These are phyloP conservation scores for Halesus radiatus DNA, from an alignment of 1,140 invertebrate species.

Conservation along the genomic window DNA sequence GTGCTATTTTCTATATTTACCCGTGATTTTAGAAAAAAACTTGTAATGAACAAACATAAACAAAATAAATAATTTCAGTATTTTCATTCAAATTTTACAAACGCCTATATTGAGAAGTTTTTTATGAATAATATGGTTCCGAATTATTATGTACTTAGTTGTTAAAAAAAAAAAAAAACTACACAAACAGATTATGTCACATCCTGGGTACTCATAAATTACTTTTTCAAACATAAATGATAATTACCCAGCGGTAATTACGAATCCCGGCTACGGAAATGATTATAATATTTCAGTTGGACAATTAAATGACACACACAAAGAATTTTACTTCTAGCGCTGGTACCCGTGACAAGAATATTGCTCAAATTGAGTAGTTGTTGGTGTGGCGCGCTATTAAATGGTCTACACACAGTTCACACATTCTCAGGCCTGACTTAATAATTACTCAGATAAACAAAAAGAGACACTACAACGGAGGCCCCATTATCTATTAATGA, in stretches of 20 bases:
- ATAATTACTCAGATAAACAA: no score
- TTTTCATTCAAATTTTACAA: no score
- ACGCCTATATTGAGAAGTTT: no score
- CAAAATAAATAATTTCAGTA: no score
- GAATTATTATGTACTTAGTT: conserved; percentile 3
- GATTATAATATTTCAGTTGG: conserved; percentile 21
- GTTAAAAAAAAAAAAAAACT: neutral
- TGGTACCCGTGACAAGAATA: neutral
- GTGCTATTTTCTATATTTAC: no score
- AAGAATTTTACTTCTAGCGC: neutral
- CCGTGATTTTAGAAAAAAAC: no score
- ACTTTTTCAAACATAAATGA: conserved; percentile 31
- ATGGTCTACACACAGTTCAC: no score
- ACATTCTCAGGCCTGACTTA: no score
- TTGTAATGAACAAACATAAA: no score
- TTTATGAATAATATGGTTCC: neutral
- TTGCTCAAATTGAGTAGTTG: neutral
- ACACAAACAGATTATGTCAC: conserved; percentile 32
- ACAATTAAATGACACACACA: conserved; percentile 33
- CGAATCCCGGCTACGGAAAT: conserved; percentile 12
- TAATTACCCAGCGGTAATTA: conserved; percentile 32
- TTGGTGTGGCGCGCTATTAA: no score
- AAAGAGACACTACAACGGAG: no score
- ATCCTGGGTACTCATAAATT: conserved; percentile 19
- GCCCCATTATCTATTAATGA: no score